A percentile compares a stretch with the other conserved stretches of the same genome.
phyloP scores from a whole-genome alignment of 2,113 vertebrate species.

The Microtus oregoni region DNA sequence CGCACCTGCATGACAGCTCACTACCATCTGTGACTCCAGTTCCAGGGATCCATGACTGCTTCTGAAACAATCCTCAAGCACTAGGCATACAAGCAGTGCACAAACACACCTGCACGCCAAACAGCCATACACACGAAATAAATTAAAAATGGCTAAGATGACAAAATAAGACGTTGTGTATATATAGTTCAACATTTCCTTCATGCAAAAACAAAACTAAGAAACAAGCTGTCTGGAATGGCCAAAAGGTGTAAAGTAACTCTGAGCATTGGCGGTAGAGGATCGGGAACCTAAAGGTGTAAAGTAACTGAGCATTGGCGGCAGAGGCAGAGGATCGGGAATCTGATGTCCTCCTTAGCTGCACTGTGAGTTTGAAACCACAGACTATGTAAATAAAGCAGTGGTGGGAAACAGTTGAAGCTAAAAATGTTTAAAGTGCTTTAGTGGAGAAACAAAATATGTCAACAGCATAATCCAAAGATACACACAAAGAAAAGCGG shows the following conservation, averaged over 20 bases:
- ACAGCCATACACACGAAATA: not conserved
- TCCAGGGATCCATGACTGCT: not conserved
- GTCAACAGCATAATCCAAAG: not conserved
- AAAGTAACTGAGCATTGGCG: not conserved
- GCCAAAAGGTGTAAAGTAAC: not conserved
- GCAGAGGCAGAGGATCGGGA: not conserved
- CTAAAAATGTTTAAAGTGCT: not conserved
- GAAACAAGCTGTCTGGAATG: not conserved
- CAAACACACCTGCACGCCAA: not conserved
- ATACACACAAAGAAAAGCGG: not conserved
- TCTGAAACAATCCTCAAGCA: not conserved
- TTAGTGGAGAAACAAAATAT: not conserved
- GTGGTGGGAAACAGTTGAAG: not conserved
- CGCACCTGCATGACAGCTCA: too few species aligned
- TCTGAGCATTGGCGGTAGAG: not conserved
- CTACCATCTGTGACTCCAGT: too few species aligned
- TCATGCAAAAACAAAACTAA: not conserved
- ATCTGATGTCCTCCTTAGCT: not conserved
- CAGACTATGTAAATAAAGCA: not conserved
- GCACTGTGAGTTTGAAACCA: too few species aligned
- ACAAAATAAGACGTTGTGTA: not conserved
- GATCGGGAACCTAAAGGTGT: not conserved
- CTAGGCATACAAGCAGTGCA: not conserved
- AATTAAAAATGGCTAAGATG: not conserved
- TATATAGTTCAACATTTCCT: not conserved